Percentiles rank a stretch among this genome's conserved stretches.
These are phyloP conservation scores for Strix aluco DNA, from an alignment of 2,113 vertebrate genomes.

Conservation along the genomic window DNA sequence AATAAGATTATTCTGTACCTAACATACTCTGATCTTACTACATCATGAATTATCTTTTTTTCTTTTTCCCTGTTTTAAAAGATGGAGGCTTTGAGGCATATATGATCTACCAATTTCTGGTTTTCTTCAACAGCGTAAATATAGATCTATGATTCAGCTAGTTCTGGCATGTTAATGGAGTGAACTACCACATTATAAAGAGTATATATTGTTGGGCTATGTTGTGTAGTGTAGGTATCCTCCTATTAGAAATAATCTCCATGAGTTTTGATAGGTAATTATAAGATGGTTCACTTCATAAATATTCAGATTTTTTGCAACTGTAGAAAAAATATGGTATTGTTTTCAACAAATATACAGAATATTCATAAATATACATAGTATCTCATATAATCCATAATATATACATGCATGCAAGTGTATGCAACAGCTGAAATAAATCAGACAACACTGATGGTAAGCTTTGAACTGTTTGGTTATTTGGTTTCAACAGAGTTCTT, in stretches of 20 bases:
- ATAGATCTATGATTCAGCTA: slow-evolving; percentile 14
- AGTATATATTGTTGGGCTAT: background rate
- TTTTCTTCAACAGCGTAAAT: slow-evolving; percentile 26
- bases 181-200: background rate
- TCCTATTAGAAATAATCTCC: background rate
- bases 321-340: background rate
- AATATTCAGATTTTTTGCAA: background rate
- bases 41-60: background rate
- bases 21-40: background rate
- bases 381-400: background rate
- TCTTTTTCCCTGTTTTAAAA: background rate
- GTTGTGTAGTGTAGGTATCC: background rate
- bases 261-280: background rate
- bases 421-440: background rate
- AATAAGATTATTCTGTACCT: background rate
- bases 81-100: background rate
- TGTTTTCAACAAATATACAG: background rate
- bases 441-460: background rate
- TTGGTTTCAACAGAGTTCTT: background rate
- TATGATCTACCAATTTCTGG: background rate
- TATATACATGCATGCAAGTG: background rate
- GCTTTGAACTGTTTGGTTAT: background rate
- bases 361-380: background rate
- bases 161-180: slow-evolving; percentile 20
- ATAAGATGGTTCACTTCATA: background rate